Conservation (phyloP, 1,140 invertebrate genomes). For the Parasteatoda tepidariorum region DNA sequence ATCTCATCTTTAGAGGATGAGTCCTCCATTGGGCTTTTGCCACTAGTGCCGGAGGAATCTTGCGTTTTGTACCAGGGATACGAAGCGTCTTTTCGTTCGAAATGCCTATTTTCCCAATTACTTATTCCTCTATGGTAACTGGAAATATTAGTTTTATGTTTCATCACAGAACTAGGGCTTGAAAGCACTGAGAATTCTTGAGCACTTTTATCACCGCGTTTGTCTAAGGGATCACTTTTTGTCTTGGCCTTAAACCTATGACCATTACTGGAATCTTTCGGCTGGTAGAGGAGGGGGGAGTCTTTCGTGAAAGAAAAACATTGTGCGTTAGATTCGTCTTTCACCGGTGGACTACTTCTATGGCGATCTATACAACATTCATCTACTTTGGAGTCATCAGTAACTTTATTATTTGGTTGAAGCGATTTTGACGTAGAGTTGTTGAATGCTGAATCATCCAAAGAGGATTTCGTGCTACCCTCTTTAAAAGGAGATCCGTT, state of each 20-base stretch:
- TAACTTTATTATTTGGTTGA: background rate
- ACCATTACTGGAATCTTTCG: background rate
- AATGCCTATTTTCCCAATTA: slow-evolving; percentile 23
- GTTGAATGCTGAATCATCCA: background rate
- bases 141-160: slow-evolving; percentile 35
- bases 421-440: background rate
- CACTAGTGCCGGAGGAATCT: slow-evolving; percentile 19
- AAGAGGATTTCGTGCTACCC: slow-evolving; percentile 1
- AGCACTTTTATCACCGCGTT: slow-evolving; percentile 39
- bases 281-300: background rate
- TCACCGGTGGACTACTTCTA: slow-evolving; percentile 49
- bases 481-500: slow-evolving; percentile 49
- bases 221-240: slow-evolving; percentile 52
- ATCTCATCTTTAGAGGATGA: slow-evolving; percentile 51
- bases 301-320: slow-evolving; percentile 22
- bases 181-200: slow-evolving; percentile 50
- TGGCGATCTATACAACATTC: slow-evolving; percentile 16
- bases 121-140: slow-evolving; percentile 8
- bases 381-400: background rate
- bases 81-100: background rate
- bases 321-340: slow-evolving; percentile 54
- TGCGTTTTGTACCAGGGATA: slow-evolving; percentile 21
- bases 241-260: slow-evolving; percentile 51
- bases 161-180: slow-evolving; percentile 54
- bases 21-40: slow-evolving; percentile 17